These are phyloP conservation scores for Drosophila ficusphila DNA, from an alignment of 1,140 invertebrate genomes.

Conservation along the genomic window DNA sequence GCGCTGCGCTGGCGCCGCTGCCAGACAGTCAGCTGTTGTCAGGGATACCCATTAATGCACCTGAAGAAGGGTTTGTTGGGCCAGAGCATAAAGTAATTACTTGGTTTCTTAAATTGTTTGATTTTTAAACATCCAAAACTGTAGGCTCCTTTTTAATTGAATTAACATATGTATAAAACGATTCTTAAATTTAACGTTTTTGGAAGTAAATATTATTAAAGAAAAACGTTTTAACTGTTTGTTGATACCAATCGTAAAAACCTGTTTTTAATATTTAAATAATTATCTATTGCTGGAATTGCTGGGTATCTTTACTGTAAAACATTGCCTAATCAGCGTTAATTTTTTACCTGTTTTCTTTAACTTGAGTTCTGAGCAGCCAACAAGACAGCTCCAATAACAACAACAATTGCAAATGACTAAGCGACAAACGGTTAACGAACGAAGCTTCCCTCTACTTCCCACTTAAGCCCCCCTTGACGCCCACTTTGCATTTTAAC, in stretches of 20 bases:
- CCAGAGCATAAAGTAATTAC: neutral
- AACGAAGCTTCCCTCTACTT: conserved; percentile 11
- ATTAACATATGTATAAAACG: no score
- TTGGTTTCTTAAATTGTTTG: neutral
- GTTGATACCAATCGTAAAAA: no score
- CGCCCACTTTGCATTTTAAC: conserved; percentile 11
- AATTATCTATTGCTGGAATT: neutral
- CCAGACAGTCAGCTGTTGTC: conserved; percentile 42
- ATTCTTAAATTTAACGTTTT: no score
- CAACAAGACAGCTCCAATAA: conserved; percentile 18
- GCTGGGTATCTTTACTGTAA: neutral
- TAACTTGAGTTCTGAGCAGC: conserved; percentile 8
- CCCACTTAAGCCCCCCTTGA: neutral
- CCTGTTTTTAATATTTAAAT: no score
- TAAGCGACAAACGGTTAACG: conserved; percentile 54
- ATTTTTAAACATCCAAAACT: no score
- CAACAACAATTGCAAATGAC: conserved; percentile 29
- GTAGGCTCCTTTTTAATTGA: no score
- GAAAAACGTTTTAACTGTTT: neutral
- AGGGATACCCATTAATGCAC: conserved; percentile 28
- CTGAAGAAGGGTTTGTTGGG: no score
- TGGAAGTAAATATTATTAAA: no score
- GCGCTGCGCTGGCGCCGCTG: conserved; percentile 44
- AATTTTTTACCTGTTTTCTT: conserved; percentile 24
- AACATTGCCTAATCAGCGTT: conserved; percentile 2